phyloP scores from a whole-genome alignment of 2,888 invertebrate genomes.

The Pimpla rufipes region DNA sequence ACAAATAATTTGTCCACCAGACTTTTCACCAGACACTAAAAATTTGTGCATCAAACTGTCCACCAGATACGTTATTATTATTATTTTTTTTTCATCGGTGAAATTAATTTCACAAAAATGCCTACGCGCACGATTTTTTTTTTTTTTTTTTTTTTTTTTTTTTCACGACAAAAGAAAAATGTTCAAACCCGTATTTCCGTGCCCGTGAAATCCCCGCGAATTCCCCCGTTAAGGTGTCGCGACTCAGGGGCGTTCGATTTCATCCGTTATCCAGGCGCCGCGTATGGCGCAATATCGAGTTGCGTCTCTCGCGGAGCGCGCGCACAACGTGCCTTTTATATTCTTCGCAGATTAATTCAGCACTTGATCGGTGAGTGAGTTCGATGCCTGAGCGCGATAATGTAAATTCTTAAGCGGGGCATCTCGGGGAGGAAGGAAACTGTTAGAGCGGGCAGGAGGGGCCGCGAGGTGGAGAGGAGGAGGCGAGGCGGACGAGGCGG shows the following conservation, averaged over 20 bases:
- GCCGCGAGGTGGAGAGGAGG: background rate
- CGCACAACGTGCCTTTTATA: constrained; percentile 10
- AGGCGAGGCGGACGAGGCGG: background rate
- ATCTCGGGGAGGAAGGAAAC: constrained; percentile 2
- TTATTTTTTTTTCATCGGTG: too few relatives aligned
- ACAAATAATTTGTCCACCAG: too few relatives aligned
- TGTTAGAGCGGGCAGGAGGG: constrained; percentile 11
- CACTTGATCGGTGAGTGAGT: constrained; percentile 1
- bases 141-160: background rate
- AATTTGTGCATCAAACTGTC: too few relatives aligned
- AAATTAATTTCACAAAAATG: too few relatives aligned
- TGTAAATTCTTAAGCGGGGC: constrained; percentile 15
- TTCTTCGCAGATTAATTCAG: constrained; percentile 1
- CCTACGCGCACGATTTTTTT: background rate
- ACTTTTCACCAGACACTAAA: background rate
- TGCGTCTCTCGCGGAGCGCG: background rate
- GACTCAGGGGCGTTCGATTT: background rate
- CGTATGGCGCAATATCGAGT: background rate
- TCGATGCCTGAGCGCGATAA: constrained; percentile 4
- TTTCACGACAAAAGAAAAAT: background rate
- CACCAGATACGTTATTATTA: too few relatives aligned
- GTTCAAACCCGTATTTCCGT: too few relatives aligned
- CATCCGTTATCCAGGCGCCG: background rate
- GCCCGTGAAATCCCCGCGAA: too few relatives aligned
- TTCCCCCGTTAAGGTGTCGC: background rate